Percentiles rank a stretch among this genome's conserved stretches.
phyloP scores from a whole-genome alignment of 2,888 invertebrate species.

The Nemotelus pantherinus region DNA sequence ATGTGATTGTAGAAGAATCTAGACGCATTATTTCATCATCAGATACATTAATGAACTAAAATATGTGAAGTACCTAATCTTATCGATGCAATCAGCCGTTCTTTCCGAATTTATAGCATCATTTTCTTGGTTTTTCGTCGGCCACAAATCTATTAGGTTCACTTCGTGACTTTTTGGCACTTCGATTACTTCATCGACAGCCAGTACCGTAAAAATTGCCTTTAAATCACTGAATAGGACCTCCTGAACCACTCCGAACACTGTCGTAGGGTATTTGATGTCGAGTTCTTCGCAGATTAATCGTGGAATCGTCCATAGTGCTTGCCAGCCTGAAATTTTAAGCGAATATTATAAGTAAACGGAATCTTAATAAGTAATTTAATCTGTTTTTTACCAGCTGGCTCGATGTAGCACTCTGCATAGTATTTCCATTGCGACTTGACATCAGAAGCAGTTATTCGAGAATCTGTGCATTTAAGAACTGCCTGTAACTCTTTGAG shows the following conservation, averaged over 20 bases:
- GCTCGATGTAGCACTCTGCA: slow-evolving; percentile 69
- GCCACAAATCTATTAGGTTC: slow-evolving; percentile 69
- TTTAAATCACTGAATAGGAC: slow-evolving; percentile 66
- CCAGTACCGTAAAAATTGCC: slow-evolving; percentile 67
- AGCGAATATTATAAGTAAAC: neutral
- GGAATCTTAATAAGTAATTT: neutral
- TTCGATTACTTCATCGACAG: slow-evolving; percentile 68
- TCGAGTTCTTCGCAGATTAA: slow-evolving; percentile 68
- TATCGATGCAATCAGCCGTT: slow-evolving; percentile 70
- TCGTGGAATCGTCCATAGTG: slow-evolving; percentile 72
- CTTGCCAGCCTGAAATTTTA: slow-evolving; percentile 68
- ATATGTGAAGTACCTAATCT: slow-evolving; percentile 57
- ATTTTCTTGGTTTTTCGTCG: slow-evolving; percentile 68
- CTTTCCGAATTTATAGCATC: slow-evolving; percentile 66
- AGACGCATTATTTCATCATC: neutral
- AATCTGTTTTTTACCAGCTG: slow-evolving; percentile 57
- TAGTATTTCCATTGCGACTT: slow-evolving; percentile 68
- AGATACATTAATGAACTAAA: neutral
- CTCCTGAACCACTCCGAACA: slow-evolving; percentile 67
- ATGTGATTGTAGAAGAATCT: slow-evolving; percentile 71
- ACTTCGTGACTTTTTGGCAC: slow-evolving; percentile 69
- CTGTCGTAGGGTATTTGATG: slow-evolving; percentile 71
- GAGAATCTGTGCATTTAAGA: slow-evolving; percentile 63
- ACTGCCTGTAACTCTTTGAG: slow-evolving; percentile 67
- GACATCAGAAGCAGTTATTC: slow-evolving; percentile 66